Evolutionary conservation across 2,888 invertebrate genomes (phyloP).

Genomic region (Cosmorhoe ocellata): DNA sequence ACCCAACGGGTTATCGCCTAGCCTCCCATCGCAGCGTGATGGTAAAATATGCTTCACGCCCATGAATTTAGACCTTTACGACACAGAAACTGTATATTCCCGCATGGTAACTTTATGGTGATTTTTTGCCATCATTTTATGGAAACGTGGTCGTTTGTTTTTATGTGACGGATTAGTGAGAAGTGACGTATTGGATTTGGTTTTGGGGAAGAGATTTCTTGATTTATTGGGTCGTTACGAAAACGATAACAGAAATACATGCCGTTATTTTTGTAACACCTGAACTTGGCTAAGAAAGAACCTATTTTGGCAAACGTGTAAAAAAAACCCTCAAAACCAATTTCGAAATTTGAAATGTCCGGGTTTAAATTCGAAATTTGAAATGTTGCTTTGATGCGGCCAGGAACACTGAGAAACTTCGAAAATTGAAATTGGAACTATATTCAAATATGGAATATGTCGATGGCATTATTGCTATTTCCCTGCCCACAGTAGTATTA

Average conservation of each 20-base stretch:
- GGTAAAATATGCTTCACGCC: constrained; percentile 60
- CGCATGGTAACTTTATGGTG: constrained; percentile 50
- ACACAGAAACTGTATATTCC: constrained; percentile 14
- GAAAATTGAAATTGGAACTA: not conserved
- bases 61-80: constrained; percentile 42
- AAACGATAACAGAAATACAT: constrained; percentile 11
- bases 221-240: constrained; percentile 15
- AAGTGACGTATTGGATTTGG: constrained; percentile 28
- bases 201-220: constrained; percentile 23
- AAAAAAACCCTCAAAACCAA: no score
- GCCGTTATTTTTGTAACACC: not conserved
- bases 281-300: not conserved
- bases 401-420: no score
- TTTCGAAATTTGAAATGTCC: no score
- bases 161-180: constrained; percentile 55
- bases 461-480: constrained; percentile 22
- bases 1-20: constrained; percentile 53
- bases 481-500: constrained; percentile 24
- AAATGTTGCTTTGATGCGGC: no score
- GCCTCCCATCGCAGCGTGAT: constrained; percentile 46
- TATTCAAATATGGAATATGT: constrained; percentile 16
- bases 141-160: constrained; percentile 52
- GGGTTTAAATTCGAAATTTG: no score
- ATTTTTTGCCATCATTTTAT: constrained; percentile 45
- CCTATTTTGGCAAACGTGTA: no score